Conservation (phyloP, 2,113 vertebrate species). For the Anseranas semipalmata region DNA sequence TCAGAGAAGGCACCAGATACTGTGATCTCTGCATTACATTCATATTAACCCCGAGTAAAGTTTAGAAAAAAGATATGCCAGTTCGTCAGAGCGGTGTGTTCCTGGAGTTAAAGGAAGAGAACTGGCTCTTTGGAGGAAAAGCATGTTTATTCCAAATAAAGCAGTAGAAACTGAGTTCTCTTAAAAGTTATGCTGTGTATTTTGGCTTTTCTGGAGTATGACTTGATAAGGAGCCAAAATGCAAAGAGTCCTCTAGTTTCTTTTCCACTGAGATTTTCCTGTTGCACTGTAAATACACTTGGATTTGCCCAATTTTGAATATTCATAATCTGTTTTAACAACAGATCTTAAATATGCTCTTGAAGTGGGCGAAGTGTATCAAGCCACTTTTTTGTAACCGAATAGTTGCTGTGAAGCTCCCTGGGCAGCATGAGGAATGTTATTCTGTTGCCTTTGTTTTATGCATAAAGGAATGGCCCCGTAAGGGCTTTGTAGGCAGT, state of each 20-base stretch:
- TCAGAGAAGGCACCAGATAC: not conserved
- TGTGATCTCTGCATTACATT: not conserved
- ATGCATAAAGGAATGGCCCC: not conserved
- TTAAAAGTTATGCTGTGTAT: fast-evolving
- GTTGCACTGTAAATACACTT: not conserved
- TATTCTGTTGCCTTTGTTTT: not conserved
- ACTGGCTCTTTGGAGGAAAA: not conserved
- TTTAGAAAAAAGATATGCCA: not conserved
- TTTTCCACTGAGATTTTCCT: not conserved
- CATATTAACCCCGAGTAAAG: not conserved
- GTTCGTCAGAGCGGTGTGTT: not conserved
- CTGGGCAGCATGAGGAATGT: not conserved
- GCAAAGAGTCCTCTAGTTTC: not conserved
- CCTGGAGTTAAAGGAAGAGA: not conserved
- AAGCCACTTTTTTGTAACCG: not conserved
- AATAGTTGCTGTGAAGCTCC: not conserved
- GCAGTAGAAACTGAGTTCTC: not conserved
- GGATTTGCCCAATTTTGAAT: not conserved
- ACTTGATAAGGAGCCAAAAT: constrained; percentile 6
- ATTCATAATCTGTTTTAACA: not conserved
- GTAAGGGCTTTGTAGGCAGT: not conserved
- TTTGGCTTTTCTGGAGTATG: not conserved
- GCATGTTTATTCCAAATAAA: not conserved
- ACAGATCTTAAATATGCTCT: not conserved
- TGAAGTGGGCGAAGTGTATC: not conserved